Evolutionary conservation across 2,797 vertebrate genomes (phyloP).

Genomic region (Microtus agrestis): DNA sequence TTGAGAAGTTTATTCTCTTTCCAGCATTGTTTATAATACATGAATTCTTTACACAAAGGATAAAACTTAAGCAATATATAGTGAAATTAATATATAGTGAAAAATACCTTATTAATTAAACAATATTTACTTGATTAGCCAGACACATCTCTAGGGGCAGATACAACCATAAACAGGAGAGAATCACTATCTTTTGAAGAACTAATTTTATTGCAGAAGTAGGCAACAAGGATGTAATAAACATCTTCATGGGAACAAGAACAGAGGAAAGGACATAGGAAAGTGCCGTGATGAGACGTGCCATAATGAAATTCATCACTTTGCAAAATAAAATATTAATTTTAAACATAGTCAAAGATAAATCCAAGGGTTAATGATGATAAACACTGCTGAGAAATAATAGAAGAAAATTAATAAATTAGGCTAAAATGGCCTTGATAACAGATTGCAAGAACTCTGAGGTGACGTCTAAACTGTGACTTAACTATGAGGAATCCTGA

Average conservation of each 20-base stretch:
- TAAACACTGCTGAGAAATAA: background rate
- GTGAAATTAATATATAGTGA: background rate
- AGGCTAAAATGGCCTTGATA: background rate
- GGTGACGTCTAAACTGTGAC: background rate
- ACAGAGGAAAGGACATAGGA: background rate
- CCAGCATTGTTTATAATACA: conserved; percentile 17
- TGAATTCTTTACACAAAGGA: conserved; percentile 2
- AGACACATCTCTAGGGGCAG: background rate
- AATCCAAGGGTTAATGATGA: background rate
- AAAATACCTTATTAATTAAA: conserved; percentile 45
- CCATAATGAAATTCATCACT: background rate
- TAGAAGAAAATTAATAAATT: background rate
- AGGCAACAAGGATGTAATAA: background rate
- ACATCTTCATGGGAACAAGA: background rate
- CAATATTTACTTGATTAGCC: background rate
- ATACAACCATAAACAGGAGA: conserved; percentile 24
- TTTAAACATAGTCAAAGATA: background rate
- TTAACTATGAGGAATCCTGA: background rate
- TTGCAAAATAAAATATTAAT: background rate
- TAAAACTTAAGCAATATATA: background rate
- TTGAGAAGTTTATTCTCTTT: conserved; percentile 36
- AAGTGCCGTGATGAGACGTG: background rate
- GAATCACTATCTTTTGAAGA: background rate
- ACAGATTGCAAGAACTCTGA: background rate
- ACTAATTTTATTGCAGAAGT: background rate